Base-by-base conservation (phyloP, 2,888 invertebrate genomes). In the Eurytoma adleriae region DNA sequence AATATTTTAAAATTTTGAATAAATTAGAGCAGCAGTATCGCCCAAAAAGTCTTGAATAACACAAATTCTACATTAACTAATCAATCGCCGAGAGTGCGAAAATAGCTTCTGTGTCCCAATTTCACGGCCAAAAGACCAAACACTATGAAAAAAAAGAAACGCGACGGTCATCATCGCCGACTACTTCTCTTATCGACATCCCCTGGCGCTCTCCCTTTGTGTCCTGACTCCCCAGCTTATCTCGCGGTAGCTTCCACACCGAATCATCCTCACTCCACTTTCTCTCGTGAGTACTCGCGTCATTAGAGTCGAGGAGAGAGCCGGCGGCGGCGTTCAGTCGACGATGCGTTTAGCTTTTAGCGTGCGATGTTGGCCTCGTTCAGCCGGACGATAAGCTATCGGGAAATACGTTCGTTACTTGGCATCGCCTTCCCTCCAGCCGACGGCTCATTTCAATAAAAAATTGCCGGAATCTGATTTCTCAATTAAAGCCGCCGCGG, bases 311-410 rank as follows among this genome's bases (percentile, higher is more conserved):
- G n/a, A 10, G 10, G 14, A 27, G 56, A 50, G 68, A 30, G 14
- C 18, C 20, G 50, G 40, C 40, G 20, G 40, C 50, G 50, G 0
- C 50, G 50, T n/a, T n/a, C n/a, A 2, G 50, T 52, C 30, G 59
- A 57, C 20, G 73, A 78, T 72, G 80, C 54, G 59, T 69, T 71
- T 66, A 71, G 78, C 78, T 81, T 78, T 81, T 75, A 78, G 81
- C 24, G 54, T 30, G 0, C 72, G 27, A 68, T 73, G 52, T 78
- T 50, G 16, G 79, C 40, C 57, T 30, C 50, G 18, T 57, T 30
- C 48, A 10, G 10, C n/a, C 66, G 14, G 3, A 3, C 54, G 77
- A 77, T 80, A 80, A 73, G 71, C 54, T 80, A 80, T 77, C 67
- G 67, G 71, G 67, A 61, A 76, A 76, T 70, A 24, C 52, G 68